Evolutionary conservation across 2,888 invertebrate species (phyloP), one percentile per base, ranked within the genome.

Genomic region (Lasiommata megera): DNA sequence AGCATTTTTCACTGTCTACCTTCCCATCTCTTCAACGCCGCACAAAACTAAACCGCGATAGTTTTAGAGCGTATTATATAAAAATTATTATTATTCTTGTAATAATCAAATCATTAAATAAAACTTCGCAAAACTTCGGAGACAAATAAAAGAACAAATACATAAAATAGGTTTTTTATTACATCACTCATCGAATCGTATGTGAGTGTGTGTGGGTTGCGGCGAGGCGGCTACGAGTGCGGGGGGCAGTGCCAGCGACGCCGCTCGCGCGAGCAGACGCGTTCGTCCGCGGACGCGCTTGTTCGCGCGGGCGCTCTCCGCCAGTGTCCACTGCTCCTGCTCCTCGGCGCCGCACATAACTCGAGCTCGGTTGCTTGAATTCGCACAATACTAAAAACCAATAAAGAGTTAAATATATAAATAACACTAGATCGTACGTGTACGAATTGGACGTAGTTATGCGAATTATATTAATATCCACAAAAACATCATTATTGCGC

Each of bases 311-410:
- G 81, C 82, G 9, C 82, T 80, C 64, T 92, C 88, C 37, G 97
- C 95, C 73, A 95, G 95, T 14, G 93, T 82, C 97, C 97, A 98
- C 82, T 98, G 98, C 17, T 87, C 82, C 36, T 91, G 85, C 76
- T 97, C 97, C 62, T 94, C 95, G 1, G 93, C 91, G 0, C 94
- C 95, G 64, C 82, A 68, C 55, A 94, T 68, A 9, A 93, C 77
- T 0, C 72, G 74, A 0, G 79, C 76, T 1, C 61, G 63, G 54
- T 62, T 71, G 37, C 64, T 75, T 44, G 69, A 70, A 56, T 70
- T 74, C 0, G 67, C 65, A 65, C 80, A 83, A 73, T 84, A 91
- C 86, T 83, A 77, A 3, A 69, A 18, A 28, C 1, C 28, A 12
- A 54, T 23, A 23, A n/a, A n/a, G n/a, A n/a, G n/a, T n/a, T n/a